Percentiles rank a stretch among this genome's conserved stretches.
Conservation (phyloP, 2,888 invertebrate genomes). For the Baccha elongata region DNA sequence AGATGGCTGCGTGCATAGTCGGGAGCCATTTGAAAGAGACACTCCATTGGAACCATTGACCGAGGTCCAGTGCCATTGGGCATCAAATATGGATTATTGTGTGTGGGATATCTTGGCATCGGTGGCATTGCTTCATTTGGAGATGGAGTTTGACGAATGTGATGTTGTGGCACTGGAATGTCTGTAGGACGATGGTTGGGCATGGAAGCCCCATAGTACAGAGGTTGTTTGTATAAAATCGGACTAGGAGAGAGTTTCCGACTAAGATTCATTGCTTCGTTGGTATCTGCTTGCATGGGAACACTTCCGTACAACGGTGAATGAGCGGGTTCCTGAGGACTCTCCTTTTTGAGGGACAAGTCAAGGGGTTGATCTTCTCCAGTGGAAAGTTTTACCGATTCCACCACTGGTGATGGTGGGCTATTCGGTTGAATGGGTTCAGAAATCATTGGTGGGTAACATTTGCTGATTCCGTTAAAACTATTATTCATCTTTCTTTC, state of each 20-base stretch:
- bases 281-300: constrained; percentile 84
- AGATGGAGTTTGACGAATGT: constrained; percentile 76
- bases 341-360: constrained; percentile 91
- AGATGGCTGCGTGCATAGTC: constrained; percentile 86
- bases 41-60: constrained; percentile 87
- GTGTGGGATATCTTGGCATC: constrained; percentile 72
- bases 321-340: constrained; percentile 76
- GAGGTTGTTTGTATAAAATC: constrained; percentile 77
- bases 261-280: constrained; percentile 91
- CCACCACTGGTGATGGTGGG: constrained; percentile 42
- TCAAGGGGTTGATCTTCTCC: constrained; percentile 92
- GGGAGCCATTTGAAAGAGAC: constrained; percentile 84
- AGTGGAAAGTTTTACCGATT: constrained; percentile 38
- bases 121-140: constrained; percentile 76
- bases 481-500: constrained; percentile 86
- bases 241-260: constrained; percentile 85
- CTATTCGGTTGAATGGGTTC: constrained; percentile 72
- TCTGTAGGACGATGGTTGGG: constrained; percentile 85
- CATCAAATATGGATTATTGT: constrained; percentile 82
- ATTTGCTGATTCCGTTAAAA: constrained; percentile 55
- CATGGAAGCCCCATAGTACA: constrained; percentile 77
- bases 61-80: constrained; percentile 80
- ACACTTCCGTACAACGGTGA: constrained; percentile 86
- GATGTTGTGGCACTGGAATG: constrained; percentile 75
- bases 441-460: constrained; percentile 77